Percentiles rank a stretch among this genome's conserved stretches.
Conservation (phyloP, 2,113 vertebrate genomes). For the Notothenia rossii region DNA sequence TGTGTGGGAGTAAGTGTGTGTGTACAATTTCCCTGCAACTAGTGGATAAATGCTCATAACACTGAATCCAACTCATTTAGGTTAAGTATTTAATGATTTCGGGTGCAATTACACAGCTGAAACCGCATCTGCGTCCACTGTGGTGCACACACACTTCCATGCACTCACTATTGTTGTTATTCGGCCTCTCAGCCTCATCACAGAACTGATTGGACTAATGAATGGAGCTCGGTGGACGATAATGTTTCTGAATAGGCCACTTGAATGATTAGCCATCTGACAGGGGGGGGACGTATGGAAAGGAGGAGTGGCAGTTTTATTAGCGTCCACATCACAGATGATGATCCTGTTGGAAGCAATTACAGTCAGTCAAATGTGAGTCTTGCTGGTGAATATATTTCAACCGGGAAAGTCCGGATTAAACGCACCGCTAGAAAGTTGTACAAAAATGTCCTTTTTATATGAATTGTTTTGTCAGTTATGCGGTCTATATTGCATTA, state of each 20-base stretch:
- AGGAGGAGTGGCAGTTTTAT: background rate
- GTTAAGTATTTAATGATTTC: conserved; percentile 69
- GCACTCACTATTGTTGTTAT: conserved; percentile 42
- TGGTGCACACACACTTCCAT: background rate
- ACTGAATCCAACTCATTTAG: conserved; percentile 58
- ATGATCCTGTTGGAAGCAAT: background rate
- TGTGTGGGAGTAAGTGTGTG: background rate
- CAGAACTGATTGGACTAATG: conserved; percentile 68
- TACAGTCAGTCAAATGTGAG: background rate
- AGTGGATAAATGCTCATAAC: conserved; percentile 45
- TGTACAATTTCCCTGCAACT: background rate
- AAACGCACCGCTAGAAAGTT: no score
- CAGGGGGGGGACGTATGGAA: background rate
- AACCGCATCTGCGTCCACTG: conserved; percentile 62
- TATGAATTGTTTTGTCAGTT: no score
- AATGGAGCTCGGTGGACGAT: conserved; percentile 60
- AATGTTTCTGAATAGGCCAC: conserved; percentile 66
- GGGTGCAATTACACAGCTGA: conserved; percentile 53
- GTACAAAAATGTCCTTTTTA: no score
- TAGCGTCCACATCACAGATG: background rate
- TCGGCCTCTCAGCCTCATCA: conserved; percentile 60
- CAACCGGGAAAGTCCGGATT: no score
- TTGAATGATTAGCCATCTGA: conserved; percentile 50
- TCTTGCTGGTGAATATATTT: background rate
- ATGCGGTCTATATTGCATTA: background rate